Evolutionary conservation across 2,888 invertebrate genomes (phyloP).

Genomic region (Steromphala cineraria): DNA sequence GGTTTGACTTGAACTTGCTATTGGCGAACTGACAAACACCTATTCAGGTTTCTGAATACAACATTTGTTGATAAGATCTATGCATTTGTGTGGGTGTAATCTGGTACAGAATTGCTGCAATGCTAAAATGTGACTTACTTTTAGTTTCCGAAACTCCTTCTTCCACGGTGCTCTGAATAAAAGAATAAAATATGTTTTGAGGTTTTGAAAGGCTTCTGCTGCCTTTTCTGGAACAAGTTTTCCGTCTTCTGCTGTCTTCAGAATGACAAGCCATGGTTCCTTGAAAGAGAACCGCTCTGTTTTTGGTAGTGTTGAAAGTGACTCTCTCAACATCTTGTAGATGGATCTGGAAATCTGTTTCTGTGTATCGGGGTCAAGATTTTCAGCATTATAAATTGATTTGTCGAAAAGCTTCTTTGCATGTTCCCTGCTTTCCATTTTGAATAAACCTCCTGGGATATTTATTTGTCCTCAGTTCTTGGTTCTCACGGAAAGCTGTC

Average conservation of each 20-base stretch:
- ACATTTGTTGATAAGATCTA: no score
- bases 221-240: conserved; percentile 46
- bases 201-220: conserved; percentile 43
- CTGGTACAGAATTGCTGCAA: no score
- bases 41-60: no score
- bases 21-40: no score
- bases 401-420: not conserved
- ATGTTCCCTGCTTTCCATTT: not conserved
- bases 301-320: conserved; percentile 30
- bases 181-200: conserved; percentile 49
- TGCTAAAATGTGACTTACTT: conserved; percentile 36
- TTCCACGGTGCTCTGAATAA: conserved; percentile 55
- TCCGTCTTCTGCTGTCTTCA: conserved; percentile 24
- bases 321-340: conserved; percentile 27
- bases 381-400: conserved; percentile 29
- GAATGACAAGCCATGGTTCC: conserved; percentile 35
- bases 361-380: not conserved
- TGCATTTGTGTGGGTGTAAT: no score
- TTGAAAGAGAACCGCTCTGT: conserved; percentile 27
- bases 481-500: no score
- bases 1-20: no score
- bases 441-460: no score
- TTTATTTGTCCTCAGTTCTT: no score
- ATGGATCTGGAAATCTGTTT: conserved; percentile 19
- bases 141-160: conserved; percentile 47